Percentiles rank a stretch among this genome's conserved stretches.
Evolutionary conservation across 1,140 invertebrate species (phyloP).

Genomic region (Asobara japonica): DNA sequence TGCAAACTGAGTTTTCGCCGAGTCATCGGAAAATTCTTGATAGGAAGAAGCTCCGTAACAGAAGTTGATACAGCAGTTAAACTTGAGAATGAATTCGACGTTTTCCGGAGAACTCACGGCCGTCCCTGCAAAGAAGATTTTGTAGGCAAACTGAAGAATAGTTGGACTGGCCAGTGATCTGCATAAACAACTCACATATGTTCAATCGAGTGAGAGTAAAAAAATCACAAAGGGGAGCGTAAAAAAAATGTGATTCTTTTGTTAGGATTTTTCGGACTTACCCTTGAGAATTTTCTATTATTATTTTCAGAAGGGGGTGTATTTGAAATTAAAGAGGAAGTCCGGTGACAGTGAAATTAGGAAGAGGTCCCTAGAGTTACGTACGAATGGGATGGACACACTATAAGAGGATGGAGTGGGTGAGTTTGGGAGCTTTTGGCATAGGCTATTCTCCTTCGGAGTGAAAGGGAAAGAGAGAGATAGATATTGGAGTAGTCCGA

Average conservation of each 20-base stretch:
- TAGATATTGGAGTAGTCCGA: slow-evolving; percentile 42
- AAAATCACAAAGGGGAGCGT: slow-evolving; percentile 18
- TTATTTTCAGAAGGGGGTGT: background rate
- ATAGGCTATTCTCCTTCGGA: slow-evolving; percentile 9
- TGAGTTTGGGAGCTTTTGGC: background rate
- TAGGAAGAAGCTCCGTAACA: background rate
- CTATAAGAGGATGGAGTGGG: slow-evolving; percentile 11
- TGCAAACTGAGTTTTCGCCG: background rate
- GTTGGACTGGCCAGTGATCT: slow-evolving; percentile 1
- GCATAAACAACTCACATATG: background rate
- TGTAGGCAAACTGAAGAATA: slow-evolving; percentile 27
- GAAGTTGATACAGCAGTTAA: slow-evolving; percentile 1
- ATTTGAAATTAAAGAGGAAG: slow-evolving; percentile 35
- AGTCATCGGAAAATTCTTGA: slow-evolving; percentile 5
- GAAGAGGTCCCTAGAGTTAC: slow-evolving; percentile 28
- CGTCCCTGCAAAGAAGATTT: slow-evolving; percentile 9
- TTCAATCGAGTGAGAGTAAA: slow-evolving; percentile 28
- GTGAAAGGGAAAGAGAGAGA: slow-evolving; percentile 25
- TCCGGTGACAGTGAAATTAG: slow-evolving; percentile 37
- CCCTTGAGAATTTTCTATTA: slow-evolving; percentile 10
- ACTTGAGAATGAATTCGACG: background rate
- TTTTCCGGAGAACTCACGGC: slow-evolving; percentile 23
- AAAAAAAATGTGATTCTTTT: slow-evolving; percentile 6
- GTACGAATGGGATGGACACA: slow-evolving; percentile 25
- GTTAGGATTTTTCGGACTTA: background rate